A percentile compares a stretch with the other conserved stretches of the same genome.
These are phyloP conservation scores for Emmelina monodactyla DNA, from an alignment of 2,888 invertebrate species.

Conservation along the genomic window DNA sequence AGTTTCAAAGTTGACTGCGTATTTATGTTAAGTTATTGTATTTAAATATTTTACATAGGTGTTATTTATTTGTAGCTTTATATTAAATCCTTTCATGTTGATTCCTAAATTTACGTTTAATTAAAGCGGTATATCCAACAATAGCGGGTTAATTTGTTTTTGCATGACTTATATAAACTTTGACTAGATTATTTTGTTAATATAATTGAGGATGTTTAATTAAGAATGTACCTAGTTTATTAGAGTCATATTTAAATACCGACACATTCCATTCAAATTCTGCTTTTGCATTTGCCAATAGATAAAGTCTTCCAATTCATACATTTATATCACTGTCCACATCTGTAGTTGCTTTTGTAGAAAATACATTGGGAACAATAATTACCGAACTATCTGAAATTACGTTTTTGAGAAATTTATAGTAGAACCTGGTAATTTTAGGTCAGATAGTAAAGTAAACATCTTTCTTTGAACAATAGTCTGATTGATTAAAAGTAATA, in stretches of 20 bases:
- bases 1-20: conserved; percentile 54
- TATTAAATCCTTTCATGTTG: too few species aligned
- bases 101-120: conserved; percentile 2
- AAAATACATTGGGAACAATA: conserved; percentile 47
- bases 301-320: too few species aligned
- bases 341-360: conserved; percentile 20
- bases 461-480: conserved; percentile 23
- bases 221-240: too few species aligned
- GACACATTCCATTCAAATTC: too few species aligned
- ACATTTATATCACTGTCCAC: too few species aligned
- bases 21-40: conserved; percentile 63
- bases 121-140: conserved; percentile 38
- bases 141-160: conserved; percentile 32
- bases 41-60: conserved; percentile 58
- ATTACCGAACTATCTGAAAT: conserved; percentile 30
- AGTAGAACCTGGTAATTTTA: conserved; percentile 26
- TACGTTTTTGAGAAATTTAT: conserved; percentile 10
- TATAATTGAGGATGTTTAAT: too few species aligned
- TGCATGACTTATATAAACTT: not conserved
- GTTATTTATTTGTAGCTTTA: conserved; percentile 67
- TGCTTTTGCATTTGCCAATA: too few species aligned
- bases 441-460: conserved; percentile 20
- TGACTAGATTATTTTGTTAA: too few species aligned
- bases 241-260: too few species aligned
- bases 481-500: conserved; percentile 47